Evolutionary conservation across 2,888 invertebrate genomes (phyloP).

Genomic region (Dione juno): DNA sequence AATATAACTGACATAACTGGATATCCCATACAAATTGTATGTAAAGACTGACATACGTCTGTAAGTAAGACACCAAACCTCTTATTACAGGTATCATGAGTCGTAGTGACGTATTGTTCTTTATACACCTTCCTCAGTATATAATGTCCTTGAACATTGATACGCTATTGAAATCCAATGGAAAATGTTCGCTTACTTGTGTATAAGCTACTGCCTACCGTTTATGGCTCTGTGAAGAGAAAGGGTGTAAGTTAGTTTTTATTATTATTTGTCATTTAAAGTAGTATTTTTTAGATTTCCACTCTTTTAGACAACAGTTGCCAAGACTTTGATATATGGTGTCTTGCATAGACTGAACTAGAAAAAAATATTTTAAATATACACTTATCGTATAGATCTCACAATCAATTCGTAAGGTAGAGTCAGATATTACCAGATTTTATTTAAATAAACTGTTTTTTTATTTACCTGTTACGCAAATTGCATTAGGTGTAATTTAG

Average conservation of each 20-base stretch:
- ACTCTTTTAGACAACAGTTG: too few relatives aligned
- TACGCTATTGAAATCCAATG: not conserved
- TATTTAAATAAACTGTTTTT: too few relatives aligned
- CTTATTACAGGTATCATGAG: constrained; percentile 7
- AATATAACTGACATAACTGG: not conserved
- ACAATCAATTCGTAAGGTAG: too few relatives aligned
- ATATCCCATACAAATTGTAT: constrained; percentile 1
- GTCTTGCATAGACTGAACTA: too few relatives aligned
- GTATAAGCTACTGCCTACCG: constrained; percentile 4
- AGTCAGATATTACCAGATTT: too few relatives aligned
- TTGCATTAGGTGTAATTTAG: too few relatives aligned
- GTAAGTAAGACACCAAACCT: not conserved
- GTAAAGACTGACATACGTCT: not conserved
- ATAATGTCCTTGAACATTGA: constrained; percentile 14
- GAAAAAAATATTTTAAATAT: too few relatives aligned
- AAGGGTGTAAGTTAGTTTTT: not conserved
- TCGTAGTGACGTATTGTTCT: constrained; percentile 16
- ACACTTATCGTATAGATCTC: too few relatives aligned
- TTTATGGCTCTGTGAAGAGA: not conserved
- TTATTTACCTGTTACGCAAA: too few relatives aligned
- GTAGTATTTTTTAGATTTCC: too few relatives aligned
- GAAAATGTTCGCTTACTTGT: constrained; percentile 1
- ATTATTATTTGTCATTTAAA: not conserved
- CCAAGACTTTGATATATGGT: too few relatives aligned
- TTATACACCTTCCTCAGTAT: constrained; percentile 20